These are phyloP conservation scores for Drosophila prostipennis DNA, from an alignment of 2,888 invertebrate genomes.

Conservation along the genomic window DNA sequence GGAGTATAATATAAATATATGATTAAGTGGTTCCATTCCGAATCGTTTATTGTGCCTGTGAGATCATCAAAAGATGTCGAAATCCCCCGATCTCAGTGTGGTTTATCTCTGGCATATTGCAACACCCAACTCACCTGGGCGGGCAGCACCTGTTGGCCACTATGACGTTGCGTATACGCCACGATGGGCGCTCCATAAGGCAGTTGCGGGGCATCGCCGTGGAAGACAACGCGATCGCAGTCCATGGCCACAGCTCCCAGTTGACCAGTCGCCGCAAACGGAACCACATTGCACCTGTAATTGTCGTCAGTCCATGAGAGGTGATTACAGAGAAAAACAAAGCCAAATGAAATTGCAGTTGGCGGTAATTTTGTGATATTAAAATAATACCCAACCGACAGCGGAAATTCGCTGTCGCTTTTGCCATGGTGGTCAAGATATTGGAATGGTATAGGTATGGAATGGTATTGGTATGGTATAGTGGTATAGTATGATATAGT, in stretches of 20 bases:
- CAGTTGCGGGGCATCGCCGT: constrained; percentile 90
- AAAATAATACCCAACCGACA: constrained; percentile 60
- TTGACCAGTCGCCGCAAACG: constrained; percentile 85
- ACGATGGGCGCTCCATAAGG: constrained; percentile 92
- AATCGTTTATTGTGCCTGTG: background rate
- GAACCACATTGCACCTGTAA: constrained; percentile 85
- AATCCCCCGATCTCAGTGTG: background rate
- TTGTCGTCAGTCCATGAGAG: constrained; percentile 49
- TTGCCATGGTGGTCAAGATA: constrained; percentile 13
- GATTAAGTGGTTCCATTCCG: background rate
- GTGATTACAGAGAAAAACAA: constrained; percentile 48
- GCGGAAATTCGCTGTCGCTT: constrained; percentile 57
- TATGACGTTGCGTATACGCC: constrained; percentile 91
- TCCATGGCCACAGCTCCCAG: constrained; percentile 88
- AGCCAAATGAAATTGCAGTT: constrained; percentile 33
- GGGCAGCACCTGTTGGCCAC: constrained; percentile 92
- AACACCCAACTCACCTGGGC: constrained; percentile 87
- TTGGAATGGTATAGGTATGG: background rate
- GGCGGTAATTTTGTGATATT: constrained; percentile 55
- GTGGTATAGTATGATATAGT: no score
- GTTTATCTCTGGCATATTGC: background rate
- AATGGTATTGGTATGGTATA: constrained; percentile 1
- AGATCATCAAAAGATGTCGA: constrained; percentile 3
- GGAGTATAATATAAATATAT: background rate
- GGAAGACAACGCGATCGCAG: constrained; percentile 93